A percentile compares a stretch with the other conserved stretches of the same genome.
Evolutionary conservation across 2,113 vertebrate genomes (phyloP).

Genomic region (Marcusenius ussheri): DNA sequence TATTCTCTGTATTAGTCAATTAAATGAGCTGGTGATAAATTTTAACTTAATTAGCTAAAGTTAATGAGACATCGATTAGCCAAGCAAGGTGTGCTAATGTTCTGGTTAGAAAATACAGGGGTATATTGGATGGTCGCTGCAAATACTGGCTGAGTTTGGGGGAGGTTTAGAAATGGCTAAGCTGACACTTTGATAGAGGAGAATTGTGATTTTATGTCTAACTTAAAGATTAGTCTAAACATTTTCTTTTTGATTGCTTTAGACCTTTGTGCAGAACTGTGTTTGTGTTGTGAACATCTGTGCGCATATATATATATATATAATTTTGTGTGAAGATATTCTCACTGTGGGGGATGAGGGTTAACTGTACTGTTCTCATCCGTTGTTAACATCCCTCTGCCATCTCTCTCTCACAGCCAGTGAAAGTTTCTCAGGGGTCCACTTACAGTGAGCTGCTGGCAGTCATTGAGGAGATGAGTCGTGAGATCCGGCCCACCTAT

Average conservation of each 20-base stretch:
- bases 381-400: background rate
- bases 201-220: background rate
- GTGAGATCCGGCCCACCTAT: slow-evolving; percentile 90
- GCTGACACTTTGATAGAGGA: background rate
- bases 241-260: background rate
- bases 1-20: no score
- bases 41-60: background rate
- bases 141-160: background rate
- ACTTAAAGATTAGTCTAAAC: background rate
- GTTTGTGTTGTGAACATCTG: background rate
- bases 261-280: background rate
- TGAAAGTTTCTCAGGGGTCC: slow-evolving; percentile 85
- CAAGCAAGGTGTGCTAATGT: background rate
- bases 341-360: background rate
- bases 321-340: background rate
- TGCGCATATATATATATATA: background rate
- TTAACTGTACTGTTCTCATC: background rate
- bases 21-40: no score
- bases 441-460: slow-evolving; percentile 92
- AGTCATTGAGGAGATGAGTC: slow-evolving; percentile 95
- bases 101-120: no score
- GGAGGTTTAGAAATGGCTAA: background rate
- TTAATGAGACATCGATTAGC: background rate
- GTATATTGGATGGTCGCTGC: no score
- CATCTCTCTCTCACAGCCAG: slow-evolving; percentile 62